Evolutionary conservation across 2,113 vertebrate genomes (phyloP), one percentile per base, ranked within the genome.

Genomic region (Zootoca vivipara): DNA sequence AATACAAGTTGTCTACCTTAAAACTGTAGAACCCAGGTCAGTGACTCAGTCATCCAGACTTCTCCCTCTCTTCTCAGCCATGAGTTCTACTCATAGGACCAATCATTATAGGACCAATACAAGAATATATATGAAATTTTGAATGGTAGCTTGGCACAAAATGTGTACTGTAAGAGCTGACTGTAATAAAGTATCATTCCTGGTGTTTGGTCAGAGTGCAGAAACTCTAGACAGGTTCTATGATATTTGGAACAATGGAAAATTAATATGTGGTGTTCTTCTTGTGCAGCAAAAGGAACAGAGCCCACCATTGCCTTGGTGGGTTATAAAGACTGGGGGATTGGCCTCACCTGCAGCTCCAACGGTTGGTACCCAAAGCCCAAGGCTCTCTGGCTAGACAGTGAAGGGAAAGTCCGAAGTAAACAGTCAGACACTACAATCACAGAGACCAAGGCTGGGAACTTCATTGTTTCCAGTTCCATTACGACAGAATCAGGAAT

Each of bases 241-340:
- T 24, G 8, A 4, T 42, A 22, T 5, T 20, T 28, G 33, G 46
- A 22, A 3, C 3, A 9, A 8, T 65, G 28, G 28, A 33, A 78
- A 46, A 28, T 67, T 67, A 78, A 86, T 40, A n/a, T 33, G 8
- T 35, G 26, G 33, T 67, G n/a, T 62, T 62, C 13, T 86, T 69
- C 16, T 67, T 86, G 13, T 70, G 77, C 26, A 86, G 85, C 62
- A 18, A 86, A 79, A 62, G 85, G 85, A 79, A 64, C n/a, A 46
- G 42, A 56, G 4, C 85, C 85, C 4, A 33, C 64, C 42, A 86
- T 86, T 86, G 40, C 85, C 64, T 69, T 86, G 64, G 64, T 35
- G 7, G 40, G 28, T 10, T 86, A 86, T 35, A n/a, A 70, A 10
- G 42, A 22, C n/a, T 12, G 52, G 24, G 77, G 77, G 16, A 86